phyloP scores from a whole-genome alignment of 2,888 invertebrate genomes.

The Plebejus anna region DNA sequence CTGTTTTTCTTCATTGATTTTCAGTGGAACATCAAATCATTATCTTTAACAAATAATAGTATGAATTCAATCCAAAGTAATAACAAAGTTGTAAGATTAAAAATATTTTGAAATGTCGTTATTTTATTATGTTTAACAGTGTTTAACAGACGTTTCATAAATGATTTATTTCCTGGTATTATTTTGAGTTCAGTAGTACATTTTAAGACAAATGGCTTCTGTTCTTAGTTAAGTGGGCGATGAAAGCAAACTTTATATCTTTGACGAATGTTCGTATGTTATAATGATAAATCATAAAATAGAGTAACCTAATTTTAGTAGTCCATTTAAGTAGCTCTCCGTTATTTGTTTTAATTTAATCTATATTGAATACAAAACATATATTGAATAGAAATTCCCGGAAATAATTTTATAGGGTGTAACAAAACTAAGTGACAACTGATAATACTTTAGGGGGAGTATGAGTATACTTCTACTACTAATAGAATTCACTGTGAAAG shows the following conservation, averaged over 20 bases:
- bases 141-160: background rate
- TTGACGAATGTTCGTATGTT: constrained; percentile 3
- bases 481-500: too few relatives aligned
- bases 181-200: background rate
- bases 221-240: constrained; percentile 13
- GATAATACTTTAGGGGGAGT: too few relatives aligned
- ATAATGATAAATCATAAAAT: background rate
- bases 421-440: too few relatives aligned
- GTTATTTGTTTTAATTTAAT: background rate
- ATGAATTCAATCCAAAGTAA: too few relatives aligned
- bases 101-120: too few relatives aligned
- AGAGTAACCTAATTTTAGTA: background rate
- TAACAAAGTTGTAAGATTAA: too few relatives aligned
- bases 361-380: too few relatives aligned
- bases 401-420: too few relatives aligned
- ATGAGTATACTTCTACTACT: too few relatives aligned
- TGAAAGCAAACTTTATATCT: background rate
- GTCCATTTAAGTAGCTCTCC: background rate
- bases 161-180: background rate
- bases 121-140: background rate
- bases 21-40: background rate
- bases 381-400: too few relatives aligned
- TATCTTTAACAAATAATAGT: background rate
- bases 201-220: background rate
- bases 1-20: background rate